phyloP scores from a whole-genome alignment of 2,797 vertebrate species.

The Pseudochirops cupreus region DNA sequence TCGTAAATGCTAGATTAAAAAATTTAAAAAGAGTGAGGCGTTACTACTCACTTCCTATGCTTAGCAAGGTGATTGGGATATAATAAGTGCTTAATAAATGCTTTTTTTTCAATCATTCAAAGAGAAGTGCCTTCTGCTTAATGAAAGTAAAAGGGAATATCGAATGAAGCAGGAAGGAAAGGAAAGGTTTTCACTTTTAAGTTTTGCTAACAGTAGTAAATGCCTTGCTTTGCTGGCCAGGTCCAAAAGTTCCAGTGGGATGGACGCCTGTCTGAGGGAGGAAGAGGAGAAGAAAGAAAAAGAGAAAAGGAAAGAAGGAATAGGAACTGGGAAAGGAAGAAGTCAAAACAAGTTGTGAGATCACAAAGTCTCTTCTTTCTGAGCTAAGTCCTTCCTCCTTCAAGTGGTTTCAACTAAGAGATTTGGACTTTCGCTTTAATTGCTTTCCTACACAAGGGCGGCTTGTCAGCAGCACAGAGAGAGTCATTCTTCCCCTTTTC shows the following conservation, averaged over 20 bases:
- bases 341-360: neutral
- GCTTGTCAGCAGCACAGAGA: too few relatives aligned
- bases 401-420: too few relatives aligned
- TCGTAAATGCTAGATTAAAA: neutral
- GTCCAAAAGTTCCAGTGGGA: neutral
- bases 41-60: neutral
- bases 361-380: neutral
- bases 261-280: neutral
- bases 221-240: neutral
- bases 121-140: neutral
- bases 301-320: constrained; percentile 69
- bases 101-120: neutral
- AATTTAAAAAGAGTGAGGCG: neutral
- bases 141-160: neutral
- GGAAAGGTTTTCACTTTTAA: neutral
- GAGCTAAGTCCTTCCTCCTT: too few relatives aligned
- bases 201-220: neutral
- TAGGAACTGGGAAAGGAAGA: neutral
- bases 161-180: neutral
- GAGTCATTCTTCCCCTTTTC: neutral
- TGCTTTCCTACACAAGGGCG: neutral
- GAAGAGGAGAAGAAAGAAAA: constrained; percentile 62
- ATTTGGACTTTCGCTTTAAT: too few relatives aligned
- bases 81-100: neutral
- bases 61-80: neutral